phyloP scores from a whole-genome alignment of 1,140 invertebrate species.

The Dendrolimus kikuchii region DNA sequence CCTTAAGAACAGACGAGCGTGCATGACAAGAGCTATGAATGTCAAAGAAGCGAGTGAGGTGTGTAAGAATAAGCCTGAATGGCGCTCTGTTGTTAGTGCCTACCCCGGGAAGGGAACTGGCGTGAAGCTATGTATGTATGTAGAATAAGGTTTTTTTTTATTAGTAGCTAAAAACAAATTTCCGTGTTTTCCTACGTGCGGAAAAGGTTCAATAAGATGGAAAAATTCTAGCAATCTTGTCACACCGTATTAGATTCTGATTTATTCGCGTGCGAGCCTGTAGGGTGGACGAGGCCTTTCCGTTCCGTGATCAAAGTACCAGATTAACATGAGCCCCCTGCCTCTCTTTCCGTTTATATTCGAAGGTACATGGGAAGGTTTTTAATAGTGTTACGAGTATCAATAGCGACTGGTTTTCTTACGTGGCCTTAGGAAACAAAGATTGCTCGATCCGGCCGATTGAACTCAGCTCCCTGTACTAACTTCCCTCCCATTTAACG shows the following conservation, averaged over 20 bases:
- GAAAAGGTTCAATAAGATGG: conserved; percentile 58
- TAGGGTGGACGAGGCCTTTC: conserved; percentile 47
- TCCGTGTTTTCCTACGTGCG: conserved; percentile 20
- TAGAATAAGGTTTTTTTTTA: too few relatives aligned
- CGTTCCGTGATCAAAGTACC: conserved; percentile 28
- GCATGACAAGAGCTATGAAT: too few relatives aligned
- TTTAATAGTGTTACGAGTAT: conserved; percentile 40
- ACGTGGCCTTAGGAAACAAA: conserved; percentile 61
- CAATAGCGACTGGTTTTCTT: conserved; percentile 40
- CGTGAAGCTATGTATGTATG: too few relatives aligned
- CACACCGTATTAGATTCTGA: conserved; percentile 61
- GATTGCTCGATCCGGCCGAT: conserved; percentile 64
- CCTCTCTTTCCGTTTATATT: conserved; percentile 15
- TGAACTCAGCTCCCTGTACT: conserved; percentile 57
- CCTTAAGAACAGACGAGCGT: too few relatives aligned
- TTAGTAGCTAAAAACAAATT: too few relatives aligned
- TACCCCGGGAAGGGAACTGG: too few relatives aligned
- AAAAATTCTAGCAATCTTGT: conserved; percentile 61
- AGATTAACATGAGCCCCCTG: conserved; percentile 30
- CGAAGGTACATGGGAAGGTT: conserved; percentile 16
- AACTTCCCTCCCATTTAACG: conserved; percentile 68
- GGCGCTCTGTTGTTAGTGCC: too few relatives aligned
- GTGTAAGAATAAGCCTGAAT: too few relatives aligned
- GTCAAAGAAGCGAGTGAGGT: too few relatives aligned
- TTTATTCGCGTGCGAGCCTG: conserved; percentile 48